Percentiles rank a stretch among this genome's conserved stretches.
These are phyloP conservation scores for Seriola dumerili DNA, from an alignment of 2,113 vertebrate species.

Conservation along the genomic window DNA sequence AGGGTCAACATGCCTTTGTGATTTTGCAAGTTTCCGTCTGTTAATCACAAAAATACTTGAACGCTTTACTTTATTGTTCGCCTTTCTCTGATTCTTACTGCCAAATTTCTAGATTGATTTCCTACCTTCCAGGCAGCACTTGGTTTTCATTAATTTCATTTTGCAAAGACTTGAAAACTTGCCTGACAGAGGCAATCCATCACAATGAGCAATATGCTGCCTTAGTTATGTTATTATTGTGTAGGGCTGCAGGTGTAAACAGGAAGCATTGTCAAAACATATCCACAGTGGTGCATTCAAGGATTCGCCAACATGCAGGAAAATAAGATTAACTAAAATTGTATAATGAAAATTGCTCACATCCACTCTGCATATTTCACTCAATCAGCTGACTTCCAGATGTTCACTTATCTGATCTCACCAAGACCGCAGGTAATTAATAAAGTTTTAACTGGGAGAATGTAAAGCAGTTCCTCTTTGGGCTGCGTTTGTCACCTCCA, in stretches of 20 bases:
- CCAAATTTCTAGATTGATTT: slow-evolving; percentile 47
- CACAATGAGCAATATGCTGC: slow-evolving; percentile 46
- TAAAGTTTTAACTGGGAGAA: background rate
- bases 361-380: background rate
- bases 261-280: background rate
- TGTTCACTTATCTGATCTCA: background rate
- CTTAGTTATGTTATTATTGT: slow-evolving; percentile 16
- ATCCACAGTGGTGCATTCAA: background rate
- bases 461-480: background rate
- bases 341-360: background rate
- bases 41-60: slow-evolving; percentile 11
- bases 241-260: background rate
- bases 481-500: background rate
- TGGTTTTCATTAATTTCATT: slow-evolving; percentile 52
- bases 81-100: slow-evolving; percentile 18
- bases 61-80: slow-evolving; percentile 2
- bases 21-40: background rate
- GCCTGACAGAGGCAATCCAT: slow-evolving; percentile 56
- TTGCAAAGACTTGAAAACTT: slow-evolving; percentile 42
- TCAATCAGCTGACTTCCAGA: background rate
- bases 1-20: background rate
- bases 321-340: background rate
- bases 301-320: background rate
- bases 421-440: background rate
- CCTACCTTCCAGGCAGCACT: slow-evolving; percentile 48